phyloP scores from a whole-genome alignment of 1,140 invertebrate genomes.

The Cyphomyrmex costatus region DNA sequence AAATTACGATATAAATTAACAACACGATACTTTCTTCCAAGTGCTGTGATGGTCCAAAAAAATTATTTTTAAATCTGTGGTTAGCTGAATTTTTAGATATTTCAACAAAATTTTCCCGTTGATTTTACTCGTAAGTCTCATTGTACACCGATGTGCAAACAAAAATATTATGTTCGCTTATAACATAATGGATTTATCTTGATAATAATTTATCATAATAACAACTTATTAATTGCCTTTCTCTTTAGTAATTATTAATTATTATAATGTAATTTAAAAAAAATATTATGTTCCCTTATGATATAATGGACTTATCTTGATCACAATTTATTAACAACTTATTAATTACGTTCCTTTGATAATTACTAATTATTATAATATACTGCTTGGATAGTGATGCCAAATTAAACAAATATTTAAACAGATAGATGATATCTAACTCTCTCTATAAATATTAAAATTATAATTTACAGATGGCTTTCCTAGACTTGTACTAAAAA shows the following conservation, averaged over 20 bases:
- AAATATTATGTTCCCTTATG: background rate
- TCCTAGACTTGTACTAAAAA: background rate
- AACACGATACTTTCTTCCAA: no score
- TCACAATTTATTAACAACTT: background rate
- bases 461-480: background rate
- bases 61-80: no score
- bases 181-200: background rate
- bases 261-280: background rate
- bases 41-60: no score
- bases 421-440: background rate
- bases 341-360: background rate
- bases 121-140: no score
- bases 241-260: no score
- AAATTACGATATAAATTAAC: no score
- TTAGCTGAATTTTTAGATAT: no score
- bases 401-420: background rate
- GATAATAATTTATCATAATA: no score
- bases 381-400: background rate
- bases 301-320: background rate
- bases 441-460: background rate
- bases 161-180: background rate
- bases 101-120: no score
- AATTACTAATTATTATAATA: background rate
- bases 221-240: background rate
- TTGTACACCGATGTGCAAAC: no score